A percentile compares a stretch with the other conserved stretches of the same genome.
phyloP scores from a whole-genome alignment of 2,113 vertebrate genomes.

The Gnathonemus echidnorhynchus region DNA sequence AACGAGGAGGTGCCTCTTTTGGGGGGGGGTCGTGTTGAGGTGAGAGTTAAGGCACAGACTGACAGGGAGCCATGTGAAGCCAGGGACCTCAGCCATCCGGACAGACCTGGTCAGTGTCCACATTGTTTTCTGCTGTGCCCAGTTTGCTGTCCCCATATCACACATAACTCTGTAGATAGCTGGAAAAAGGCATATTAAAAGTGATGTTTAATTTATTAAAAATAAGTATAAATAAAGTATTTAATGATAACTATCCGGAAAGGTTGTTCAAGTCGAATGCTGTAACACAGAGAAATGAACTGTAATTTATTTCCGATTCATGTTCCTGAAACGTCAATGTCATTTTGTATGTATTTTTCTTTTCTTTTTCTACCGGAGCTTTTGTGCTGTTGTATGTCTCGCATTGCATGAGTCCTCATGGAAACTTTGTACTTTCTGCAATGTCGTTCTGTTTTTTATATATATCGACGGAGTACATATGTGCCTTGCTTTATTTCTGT shows the following conservation, averaged over 20 bases:
- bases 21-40: not conserved
- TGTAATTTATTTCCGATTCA: not conserved
- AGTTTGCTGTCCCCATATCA: not conserved
- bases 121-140: not conserved
- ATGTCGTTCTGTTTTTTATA: conserved; percentile 42
- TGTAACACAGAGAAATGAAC: not conserved
- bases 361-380: conserved; percentile 40
- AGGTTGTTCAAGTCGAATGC: conserved; percentile 41
- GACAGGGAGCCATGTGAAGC: not conserved
- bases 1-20: not conserved
- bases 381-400: conserved; percentile 31
- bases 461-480: conserved; percentile 57
- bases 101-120: not conserved
- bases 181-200: conserved; percentile 40
- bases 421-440: conserved; percentile 49
- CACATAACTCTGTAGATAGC: conserved; percentile 22
- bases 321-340: conserved; percentile 49
- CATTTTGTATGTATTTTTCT: conserved; percentile 30
- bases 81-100: not conserved
- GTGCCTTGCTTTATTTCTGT: conserved; percentile 77
- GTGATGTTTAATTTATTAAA: conserved; percentile 59
- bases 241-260: conserved; percentile 56
- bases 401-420: conserved; percentile 46
- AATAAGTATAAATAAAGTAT: conserved; percentile 60
- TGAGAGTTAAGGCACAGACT: not conserved